These are phyloP conservation scores for Hydrotaea diabolus DNA, from an alignment of 2,888 invertebrate genomes.

Conservation along the genomic window DNA sequence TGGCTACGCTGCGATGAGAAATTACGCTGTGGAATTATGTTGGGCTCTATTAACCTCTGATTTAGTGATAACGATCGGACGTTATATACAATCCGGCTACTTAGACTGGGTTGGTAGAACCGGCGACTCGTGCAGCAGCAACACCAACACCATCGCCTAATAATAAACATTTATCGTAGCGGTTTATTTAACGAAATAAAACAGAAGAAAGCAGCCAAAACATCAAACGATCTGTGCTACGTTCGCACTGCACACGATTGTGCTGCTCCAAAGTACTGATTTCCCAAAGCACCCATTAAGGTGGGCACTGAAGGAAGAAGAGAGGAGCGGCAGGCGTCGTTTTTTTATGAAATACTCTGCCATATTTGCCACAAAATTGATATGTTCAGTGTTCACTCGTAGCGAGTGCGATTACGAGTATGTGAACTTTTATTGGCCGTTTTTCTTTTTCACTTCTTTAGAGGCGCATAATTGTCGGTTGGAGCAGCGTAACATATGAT, in stretches of 20 bases:
- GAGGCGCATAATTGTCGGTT: slow-evolving; percentile 29
- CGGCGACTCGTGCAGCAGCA: background rate
- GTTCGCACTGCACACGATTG: background rate
- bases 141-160: background rate
- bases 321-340: background rate
- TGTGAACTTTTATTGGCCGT: slow-evolving; percentile 1
- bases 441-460: background rate
- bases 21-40: slow-evolving; percentile 56
- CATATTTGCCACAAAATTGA: slow-evolving; percentile 51
- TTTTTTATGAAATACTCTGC: slow-evolving; percentile 25
- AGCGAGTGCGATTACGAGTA: background rate
- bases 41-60: slow-evolving; percentile 80
- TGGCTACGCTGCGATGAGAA: slow-evolving; percentile 31
- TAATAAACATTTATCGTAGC: slow-evolving; percentile 55
- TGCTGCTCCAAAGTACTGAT: slow-evolving; percentile 11
- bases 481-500: slow-evolving; percentile 45
- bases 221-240: background rate
- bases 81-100: slow-evolving; percentile 67
- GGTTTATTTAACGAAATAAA: slow-evolving; percentile 54
- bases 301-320: background rate
- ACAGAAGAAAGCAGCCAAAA: background rate
- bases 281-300: background rate
- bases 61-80: slow-evolving; percentile 80
- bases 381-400: slow-evolving; percentile 32
- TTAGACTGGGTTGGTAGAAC: slow-evolving; percentile 35